Conservation (phyloP, 2,888 invertebrate species). For the Diaperis boleti region DNA sequence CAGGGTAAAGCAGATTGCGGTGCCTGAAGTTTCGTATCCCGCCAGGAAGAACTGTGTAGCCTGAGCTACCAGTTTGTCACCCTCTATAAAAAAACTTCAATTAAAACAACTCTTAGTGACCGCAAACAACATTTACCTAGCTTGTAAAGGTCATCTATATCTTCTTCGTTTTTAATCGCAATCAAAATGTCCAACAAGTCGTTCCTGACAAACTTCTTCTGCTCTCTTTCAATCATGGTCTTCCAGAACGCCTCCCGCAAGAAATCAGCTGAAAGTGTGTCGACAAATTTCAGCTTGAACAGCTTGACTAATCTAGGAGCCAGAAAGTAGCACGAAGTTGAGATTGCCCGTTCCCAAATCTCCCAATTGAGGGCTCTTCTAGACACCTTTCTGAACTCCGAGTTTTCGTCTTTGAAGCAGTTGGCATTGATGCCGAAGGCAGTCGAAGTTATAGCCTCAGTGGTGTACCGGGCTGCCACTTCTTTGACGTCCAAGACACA, state of each 20-base stretch:
- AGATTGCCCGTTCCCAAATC: slow-evolving; percentile 33
- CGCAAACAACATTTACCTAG: slow-evolving; percentile 24
- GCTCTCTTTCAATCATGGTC: slow-evolving; percentile 42
- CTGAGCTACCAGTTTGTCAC: slow-evolving; percentile 35
- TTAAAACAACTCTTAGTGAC: too few relatives aligned
- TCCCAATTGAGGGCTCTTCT: slow-evolving; percentile 42
- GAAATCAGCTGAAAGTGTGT: slow-evolving; percentile 37
- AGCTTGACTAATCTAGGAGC: slow-evolving; percentile 43
- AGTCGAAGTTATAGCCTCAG: slow-evolving; percentile 45
- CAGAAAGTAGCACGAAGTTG: slow-evolving; percentile 43
- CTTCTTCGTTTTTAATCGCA: slow-evolving; percentile 37
- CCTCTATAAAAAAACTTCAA: slow-evolving; percentile 25
- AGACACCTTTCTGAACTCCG: slow-evolving; percentile 44
- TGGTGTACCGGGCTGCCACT: slow-evolving; percentile 44
- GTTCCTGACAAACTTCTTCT: slow-evolving; percentile 37
- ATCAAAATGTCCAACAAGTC: slow-evolving; percentile 47
- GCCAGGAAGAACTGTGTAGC: slow-evolving; percentile 70
- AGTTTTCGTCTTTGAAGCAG: slow-evolving; percentile 45
- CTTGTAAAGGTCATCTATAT: slow-evolving; percentile 32
- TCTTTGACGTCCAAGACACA: slow-evolving; percentile 42
- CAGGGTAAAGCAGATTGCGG: slow-evolving; percentile 69
- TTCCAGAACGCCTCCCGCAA: slow-evolving; percentile 42
- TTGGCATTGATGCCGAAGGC: slow-evolving; percentile 48
- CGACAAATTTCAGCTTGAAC: slow-evolving; percentile 44
- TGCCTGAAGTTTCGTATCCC: slow-evolving; percentile 73